These are phyloP conservation scores for Lasioglossum leucozonium DNA, from an alignment of 2,888 invertebrate genomes.

Conservation along the genomic window DNA sequence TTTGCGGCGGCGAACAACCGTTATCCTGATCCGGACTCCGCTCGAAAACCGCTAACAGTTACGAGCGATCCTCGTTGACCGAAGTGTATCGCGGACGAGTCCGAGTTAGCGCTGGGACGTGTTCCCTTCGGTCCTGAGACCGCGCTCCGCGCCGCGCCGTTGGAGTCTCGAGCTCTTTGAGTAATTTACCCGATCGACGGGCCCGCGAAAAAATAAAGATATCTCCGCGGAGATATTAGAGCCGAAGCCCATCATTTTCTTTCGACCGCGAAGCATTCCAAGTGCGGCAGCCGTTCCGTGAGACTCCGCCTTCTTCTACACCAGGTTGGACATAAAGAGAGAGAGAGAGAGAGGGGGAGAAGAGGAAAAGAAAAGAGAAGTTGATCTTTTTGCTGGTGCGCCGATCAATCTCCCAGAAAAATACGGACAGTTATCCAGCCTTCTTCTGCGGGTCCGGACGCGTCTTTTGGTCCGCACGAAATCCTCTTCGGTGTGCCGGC, in stretches of 20 bases:
- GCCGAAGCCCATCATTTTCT: constrained; percentile 35
- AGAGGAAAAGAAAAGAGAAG: background rate
- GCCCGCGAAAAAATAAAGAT: constrained; percentile 37
- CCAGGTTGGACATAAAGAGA: background rate
- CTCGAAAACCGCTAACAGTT: constrained; percentile 59
- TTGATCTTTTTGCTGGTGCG: constrained; percentile 50
- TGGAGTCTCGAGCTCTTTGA: background rate
- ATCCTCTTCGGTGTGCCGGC: constrained; percentile 63
- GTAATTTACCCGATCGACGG: constrained; percentile 28
- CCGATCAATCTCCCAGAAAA: constrained; percentile 70
- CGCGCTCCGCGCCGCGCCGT: background rate
- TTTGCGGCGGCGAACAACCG: constrained; percentile 50
- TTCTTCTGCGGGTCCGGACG: constrained; percentile 22
- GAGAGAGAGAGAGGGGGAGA: too few species aligned
- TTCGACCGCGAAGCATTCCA: constrained; percentile 36
- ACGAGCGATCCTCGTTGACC: constrained; percentile 39
- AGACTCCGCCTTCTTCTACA: constrained; percentile 16
- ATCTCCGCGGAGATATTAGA: constrained; percentile 43
- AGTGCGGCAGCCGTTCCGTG: constrained; percentile 29
- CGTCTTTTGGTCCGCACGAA: constrained; percentile 56
- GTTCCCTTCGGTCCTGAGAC: background rate
- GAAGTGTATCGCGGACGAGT: constrained; percentile 2
- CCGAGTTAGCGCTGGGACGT: constrained; percentile 1
- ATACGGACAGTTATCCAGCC: constrained; percentile 69
- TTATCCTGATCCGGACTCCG: constrained; percentile 50